Percentiles rank a stretch among this genome's conserved stretches.
Evolutionary conservation across 2,888 invertebrate genomes (phyloP).

Genomic region (Nematopogon swammerdamellus): DNA sequence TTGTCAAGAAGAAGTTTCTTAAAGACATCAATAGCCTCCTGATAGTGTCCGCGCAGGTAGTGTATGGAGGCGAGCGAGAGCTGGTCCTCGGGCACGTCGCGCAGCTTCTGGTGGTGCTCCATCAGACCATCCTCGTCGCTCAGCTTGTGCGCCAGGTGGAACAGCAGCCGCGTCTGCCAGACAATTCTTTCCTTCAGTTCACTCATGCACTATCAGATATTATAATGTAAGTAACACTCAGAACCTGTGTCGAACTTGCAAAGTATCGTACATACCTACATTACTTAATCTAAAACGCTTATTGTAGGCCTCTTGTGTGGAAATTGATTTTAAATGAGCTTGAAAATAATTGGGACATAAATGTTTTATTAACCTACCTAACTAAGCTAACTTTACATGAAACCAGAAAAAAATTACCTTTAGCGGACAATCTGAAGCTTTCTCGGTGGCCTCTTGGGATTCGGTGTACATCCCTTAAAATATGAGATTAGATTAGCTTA

Average conservation of each 20-base stretch:
- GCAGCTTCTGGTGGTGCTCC: slow-evolving; percentile 78
- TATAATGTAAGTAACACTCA: neutral
- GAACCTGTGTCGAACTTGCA: too few relatives aligned
- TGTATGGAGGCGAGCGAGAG: slow-evolving; percentile 94
- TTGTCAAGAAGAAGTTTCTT: slow-evolving; percentile 89
- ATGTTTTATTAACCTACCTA: too few relatives aligned
- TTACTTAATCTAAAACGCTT: neutral
- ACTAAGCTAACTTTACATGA: too few relatives aligned
- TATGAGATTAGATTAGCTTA: too few relatives aligned
- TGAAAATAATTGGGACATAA: too few relatives aligned
- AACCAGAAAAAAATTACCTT: too few relatives aligned
- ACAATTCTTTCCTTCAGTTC: too few relatives aligned
- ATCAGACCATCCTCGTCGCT: slow-evolving; percentile 82
- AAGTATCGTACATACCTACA: neutral
- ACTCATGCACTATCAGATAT: too few relatives aligned
- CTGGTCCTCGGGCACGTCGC: slow-evolving; percentile 91
- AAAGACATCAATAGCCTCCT: slow-evolving; percentile 98
- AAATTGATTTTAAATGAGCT: too few relatives aligned
- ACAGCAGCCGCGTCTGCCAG: slow-evolving; percentile 77
- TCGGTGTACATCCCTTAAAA: slow-evolving; percentile 60
- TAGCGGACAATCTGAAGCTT: slow-evolving; percentile 62
- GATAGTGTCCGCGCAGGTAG: slow-evolving; percentile 93
- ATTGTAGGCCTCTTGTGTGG: too few relatives aligned
- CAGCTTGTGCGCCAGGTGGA: slow-evolving; percentile 93
- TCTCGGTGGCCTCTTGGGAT: slow-evolving; percentile 61